These are phyloP conservation scores for Agrilus biguttatus DNA, from an alignment of 2,888 invertebrate species.

Conservation along the genomic window DNA sequence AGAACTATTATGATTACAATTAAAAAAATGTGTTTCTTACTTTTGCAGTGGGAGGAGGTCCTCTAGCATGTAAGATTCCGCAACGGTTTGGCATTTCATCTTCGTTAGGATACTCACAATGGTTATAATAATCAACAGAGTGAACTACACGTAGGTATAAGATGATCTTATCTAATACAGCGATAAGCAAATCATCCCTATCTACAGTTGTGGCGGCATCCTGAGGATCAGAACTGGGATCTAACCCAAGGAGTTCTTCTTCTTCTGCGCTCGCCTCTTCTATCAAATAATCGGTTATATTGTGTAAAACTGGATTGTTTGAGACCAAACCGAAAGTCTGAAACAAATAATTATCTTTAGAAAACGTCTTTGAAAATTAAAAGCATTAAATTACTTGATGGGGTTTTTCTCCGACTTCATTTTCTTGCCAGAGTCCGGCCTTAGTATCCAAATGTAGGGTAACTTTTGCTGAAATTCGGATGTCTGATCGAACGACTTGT, in stretches of 20 bases:
- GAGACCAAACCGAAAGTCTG: constrained; percentile 58
- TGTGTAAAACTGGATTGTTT: constrained; percentile 86
- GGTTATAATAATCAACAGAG: constrained; percentile 98
- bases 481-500: constrained; percentile 78
- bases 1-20: not conserved
- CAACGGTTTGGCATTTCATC: constrained; percentile 99
- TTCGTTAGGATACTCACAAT: constrained; percentile 97
- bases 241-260: constrained; percentile 75
- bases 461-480: constrained; percentile 82
- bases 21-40: constrained; percentile 24
- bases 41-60: constrained; percentile 72
- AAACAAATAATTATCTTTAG: constrained; percentile 3
- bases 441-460: constrained; percentile 81
- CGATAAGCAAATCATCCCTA: constrained; percentile 53
- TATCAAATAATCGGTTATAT: constrained; percentile 94
- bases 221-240: constrained; percentile 33
- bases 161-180: constrained; percentile 67
- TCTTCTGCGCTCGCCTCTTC: constrained; percentile 98
- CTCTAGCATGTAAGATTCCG: constrained; percentile 95
- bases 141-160: constrained; percentile 92
- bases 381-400: constrained; percentile 16
- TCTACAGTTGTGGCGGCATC: constrained; percentile 40
- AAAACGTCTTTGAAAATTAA: not conserved
- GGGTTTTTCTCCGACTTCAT: constrained; percentile 30
- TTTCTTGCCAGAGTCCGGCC: constrained; percentile 59